Base-by-base conservation (phyloP, 2,797 vertebrate genomes). In the Florisuga fusca region DNA sequence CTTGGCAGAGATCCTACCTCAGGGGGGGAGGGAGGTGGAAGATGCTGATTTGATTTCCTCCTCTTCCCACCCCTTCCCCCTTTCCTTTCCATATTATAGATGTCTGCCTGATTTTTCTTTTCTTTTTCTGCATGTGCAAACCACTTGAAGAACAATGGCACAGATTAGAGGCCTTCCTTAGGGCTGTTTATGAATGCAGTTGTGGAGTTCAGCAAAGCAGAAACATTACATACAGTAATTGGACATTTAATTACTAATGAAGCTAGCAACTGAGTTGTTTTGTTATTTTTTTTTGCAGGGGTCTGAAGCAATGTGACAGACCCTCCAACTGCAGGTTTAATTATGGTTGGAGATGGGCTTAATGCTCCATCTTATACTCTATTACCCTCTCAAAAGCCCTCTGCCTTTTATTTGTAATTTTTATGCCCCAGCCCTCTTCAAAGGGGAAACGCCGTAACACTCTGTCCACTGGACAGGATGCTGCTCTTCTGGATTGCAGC, bases 141-240 rank as follows among this genome's bases (percentile, higher is more conserved):
- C 97, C 97, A 98, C 98, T 98, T 97, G 96, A 98, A 96, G 97
- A 98, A 98, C 97, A 98, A 98, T 98, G 94, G 97, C 96, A 97
- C 97, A 98, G 97, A 98, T 98, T 98, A 98, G 96, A 97, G 95
- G 55, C 97, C 95, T 98, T 98, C 97, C 96, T 97, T 96, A 94
- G 93, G 97, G 97, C 94, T 97, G 93, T 97, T 97, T 97, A 97
- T 98, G 97, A 98, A 98, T 97, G 95, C 93, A 97, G 95, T 91
- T 95, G 81, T 97, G 96, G 96, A 96, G 90, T 98, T 97, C 96
- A 97, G 92, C 96, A 97, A 98, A 97, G 96, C 96, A 97, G 95
- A 97, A 97, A 97, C 95, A 97, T 97, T 97, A 97, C 91, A 96
- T 97, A 72, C 95, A 96, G 94, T 97, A 97, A 97, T 97, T 98